Evolutionary conservation across 2,888 invertebrate genomes (phyloP).

Genomic region (Zaprionus obscuricornis): DNA sequence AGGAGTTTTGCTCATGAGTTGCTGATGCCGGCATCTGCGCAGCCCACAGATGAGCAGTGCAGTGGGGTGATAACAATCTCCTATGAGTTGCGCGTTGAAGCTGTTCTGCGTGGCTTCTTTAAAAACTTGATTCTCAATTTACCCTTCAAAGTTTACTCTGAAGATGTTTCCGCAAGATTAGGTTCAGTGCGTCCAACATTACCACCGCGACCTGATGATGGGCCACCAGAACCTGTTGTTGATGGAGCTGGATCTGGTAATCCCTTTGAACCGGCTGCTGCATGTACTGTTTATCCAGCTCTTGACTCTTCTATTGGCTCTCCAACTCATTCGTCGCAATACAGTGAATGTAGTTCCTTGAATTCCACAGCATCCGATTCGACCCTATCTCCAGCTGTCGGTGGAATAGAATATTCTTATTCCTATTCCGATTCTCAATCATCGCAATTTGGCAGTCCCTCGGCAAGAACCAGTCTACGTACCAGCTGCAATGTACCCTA

Average conservation of each 20-base stretch:
- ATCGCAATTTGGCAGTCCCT: slow-evolving; percentile 76
- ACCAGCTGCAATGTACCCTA: slow-evolving; percentile 76
- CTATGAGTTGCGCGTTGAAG: slow-evolving; percentile 82
- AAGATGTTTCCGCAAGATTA: slow-evolving; percentile 51
- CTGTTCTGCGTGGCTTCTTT: slow-evolving; percentile 81
- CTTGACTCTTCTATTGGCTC: slow-evolving; percentile 78
- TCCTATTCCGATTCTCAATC: slow-evolving; percentile 73
- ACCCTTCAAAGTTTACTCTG: slow-evolving; percentile 80
- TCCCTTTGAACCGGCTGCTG: slow-evolving; percentile 73
- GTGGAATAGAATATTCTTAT: slow-evolving; percentile 61
- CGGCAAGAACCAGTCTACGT: slow-evolving; percentile 74
- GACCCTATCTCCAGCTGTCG: slow-evolving; percentile 81
- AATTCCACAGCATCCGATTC: slow-evolving; percentile 82
- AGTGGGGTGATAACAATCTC: slow-evolving; percentile 80
- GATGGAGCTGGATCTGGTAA: slow-evolving; percentile 52
- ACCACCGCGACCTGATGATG: slow-evolving; percentile 57
- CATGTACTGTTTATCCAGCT: slow-evolving; percentile 63
- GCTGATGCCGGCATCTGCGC: slow-evolving; percentile 80
- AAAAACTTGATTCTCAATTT: slow-evolving; percentile 81
- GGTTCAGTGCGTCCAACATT: slow-evolving; percentile 53
- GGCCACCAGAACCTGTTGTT: slow-evolving; percentile 52
- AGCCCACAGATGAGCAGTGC: slow-evolving; percentile 75
- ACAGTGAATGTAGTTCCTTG: slow-evolving; percentile 80
- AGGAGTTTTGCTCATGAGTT: slow-evolving; percentile 82
- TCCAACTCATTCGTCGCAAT: slow-evolving; percentile 80